These are phyloP conservation scores for Pogoniulus pusillus DNA, from an alignment of 2,797 vertebrate species.

Conservation along the genomic window DNA sequence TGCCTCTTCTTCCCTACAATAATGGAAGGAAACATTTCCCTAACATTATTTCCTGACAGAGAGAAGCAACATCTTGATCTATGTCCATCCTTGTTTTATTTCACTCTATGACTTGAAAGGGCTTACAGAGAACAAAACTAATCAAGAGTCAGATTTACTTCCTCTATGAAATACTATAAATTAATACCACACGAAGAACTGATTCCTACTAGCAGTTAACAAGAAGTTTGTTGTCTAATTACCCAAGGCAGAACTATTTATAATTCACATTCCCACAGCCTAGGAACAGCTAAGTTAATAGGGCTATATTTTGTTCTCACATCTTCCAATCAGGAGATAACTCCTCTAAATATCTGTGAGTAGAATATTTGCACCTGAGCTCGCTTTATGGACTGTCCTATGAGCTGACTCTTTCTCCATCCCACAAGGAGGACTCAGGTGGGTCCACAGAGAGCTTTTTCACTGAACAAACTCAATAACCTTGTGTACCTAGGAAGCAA, in stretches of 20 bases:
- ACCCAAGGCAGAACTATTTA: not conserved
- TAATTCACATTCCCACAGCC: not conserved
- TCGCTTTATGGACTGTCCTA: not conserved
- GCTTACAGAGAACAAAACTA: not conserved
- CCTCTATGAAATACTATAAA: slow-evolving; percentile 27
- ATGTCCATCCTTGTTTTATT: not conserved
- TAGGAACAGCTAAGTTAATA: not conserved
- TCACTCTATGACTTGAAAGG: slow-evolving; percentile 3
- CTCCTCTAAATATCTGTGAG: not conserved
- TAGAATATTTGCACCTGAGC: not conserved
- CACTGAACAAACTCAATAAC: not conserved
- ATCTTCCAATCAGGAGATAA: not conserved
- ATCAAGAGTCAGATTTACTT: not conserved
- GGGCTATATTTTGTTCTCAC: not conserved
- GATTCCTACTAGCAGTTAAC: not conserved
- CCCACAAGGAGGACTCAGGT: not conserved
- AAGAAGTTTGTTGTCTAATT: slow-evolving; percentile 45
- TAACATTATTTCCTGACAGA: not conserved
- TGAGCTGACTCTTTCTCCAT: not conserved
- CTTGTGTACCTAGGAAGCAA: not conserved
- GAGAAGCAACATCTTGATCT: not conserved
- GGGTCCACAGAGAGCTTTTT: not conserved
- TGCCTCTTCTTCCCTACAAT: not conserved
- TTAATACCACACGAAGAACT: slow-evolving; percentile 9
- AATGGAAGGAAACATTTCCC: not conserved